Conservation (phyloP, 2,888 invertebrate genomes). For the Kryphioiulus occultus region DNA sequence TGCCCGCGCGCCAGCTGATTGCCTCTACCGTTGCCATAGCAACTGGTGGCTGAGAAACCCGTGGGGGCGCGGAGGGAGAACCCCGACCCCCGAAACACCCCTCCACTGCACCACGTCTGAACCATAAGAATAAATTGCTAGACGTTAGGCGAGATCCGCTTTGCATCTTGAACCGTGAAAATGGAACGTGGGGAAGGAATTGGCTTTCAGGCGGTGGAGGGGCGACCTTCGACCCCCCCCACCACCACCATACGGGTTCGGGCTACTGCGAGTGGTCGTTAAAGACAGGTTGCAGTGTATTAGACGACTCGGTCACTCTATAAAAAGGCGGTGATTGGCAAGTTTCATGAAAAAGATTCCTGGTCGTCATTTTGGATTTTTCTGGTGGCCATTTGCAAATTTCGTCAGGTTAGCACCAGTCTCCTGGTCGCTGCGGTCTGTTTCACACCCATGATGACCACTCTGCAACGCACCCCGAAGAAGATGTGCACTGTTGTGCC, state of each 20-base stretch:
- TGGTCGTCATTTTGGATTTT: too few relatives aligned
- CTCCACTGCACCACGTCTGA: background rate
- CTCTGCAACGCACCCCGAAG: background rate
- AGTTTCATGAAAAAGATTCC: too few relatives aligned
- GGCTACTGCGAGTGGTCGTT: too few relatives aligned
- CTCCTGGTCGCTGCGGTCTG: background rate
- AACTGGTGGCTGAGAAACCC: background rate
- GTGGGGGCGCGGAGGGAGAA: background rate
- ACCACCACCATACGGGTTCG: too few relatives aligned
- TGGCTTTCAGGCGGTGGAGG: background rate
- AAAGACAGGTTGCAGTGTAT: too few relatives aligned
- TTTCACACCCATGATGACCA: background rate
- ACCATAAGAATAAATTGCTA: background rate
- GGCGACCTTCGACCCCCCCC: background rate
- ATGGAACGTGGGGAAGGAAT: background rate
- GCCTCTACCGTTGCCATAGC: background rate
- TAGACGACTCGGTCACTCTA: too few relatives aligned
- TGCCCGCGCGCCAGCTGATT: background rate
- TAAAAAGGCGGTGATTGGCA: too few relatives aligned
- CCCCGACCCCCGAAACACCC: background rate
- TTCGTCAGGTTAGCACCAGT: background rate
- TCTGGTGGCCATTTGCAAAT: background rate
- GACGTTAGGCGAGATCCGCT: background rate
- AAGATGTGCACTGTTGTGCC: background rate
- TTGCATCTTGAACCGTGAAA: constrained; percentile 5